Conservation (phyloP, 2,113 vertebrate genomes). For the Syngnathus floridae region DNA sequence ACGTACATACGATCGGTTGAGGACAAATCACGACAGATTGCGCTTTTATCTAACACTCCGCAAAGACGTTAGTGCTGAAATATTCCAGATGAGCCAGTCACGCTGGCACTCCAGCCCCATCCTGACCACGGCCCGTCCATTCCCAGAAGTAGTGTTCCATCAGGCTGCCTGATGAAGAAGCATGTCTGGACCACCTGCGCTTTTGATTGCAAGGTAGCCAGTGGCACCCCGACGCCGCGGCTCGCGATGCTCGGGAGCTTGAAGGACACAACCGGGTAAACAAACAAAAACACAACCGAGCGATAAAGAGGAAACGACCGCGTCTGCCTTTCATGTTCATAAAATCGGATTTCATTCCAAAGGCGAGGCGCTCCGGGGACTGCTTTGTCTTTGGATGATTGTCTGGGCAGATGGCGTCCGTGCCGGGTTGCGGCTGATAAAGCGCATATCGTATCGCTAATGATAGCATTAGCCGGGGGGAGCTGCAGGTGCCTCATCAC, state of each 20-base stretch:
- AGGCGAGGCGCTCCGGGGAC: slow-evolving; percentile 12
- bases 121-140: slow-evolving; percentile 13
- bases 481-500: slow-evolving; percentile 46
- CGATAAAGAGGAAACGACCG: slow-evolving; percentile 6
- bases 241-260: slow-evolving; percentile 19
- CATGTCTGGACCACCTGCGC: slow-evolving; percentile 48
- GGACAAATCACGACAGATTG: slow-evolving; percentile 10
- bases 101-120: slow-evolving; percentile 15
- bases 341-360: slow-evolving; percentile 11
- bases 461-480: slow-evolving; percentile 44
- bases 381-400: slow-evolving; percentile 24
- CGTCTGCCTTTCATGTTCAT: slow-evolving; percentile 16
- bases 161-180: slow-evolving; percentile 46
- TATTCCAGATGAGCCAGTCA: not conserved
- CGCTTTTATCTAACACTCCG: not conserved
- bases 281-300: slow-evolving; percentile 7
- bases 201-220: slow-evolving; percentile 41
- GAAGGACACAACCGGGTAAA: slow-evolving; percentile 28
- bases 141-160: slow-evolving; percentile 33
- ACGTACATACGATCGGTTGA: slow-evolving; percentile 32
- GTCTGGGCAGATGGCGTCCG: slow-evolving; percentile 40
- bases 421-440: slow-evolving; percentile 40
- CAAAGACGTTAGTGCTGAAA: not conserved
- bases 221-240: slow-evolving; percentile 16
- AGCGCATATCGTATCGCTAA: slow-evolving; percentile 36